These are phyloP conservation scores for Vanessa tameamea DNA, from an alignment of 1,140 invertebrate genomes.

Conservation along the genomic window DNA sequence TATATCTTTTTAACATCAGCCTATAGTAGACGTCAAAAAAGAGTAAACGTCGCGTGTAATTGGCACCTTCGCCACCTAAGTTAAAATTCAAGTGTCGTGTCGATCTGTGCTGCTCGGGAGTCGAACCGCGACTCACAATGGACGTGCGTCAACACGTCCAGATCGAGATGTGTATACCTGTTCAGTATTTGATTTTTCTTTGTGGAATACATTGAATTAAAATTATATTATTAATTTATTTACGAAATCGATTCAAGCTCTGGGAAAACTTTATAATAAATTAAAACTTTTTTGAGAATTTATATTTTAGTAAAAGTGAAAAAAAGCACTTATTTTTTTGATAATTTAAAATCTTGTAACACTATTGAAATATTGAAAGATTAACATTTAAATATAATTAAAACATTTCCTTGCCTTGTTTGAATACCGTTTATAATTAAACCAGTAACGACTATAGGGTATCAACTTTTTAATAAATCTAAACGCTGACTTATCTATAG, in stretches of 20 bases:
- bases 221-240: background rate
- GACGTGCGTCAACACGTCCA: constrained; percentile 44
- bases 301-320: too few species aligned
- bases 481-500: background rate
- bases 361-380: too few species aligned
- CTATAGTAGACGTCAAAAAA: constrained; percentile 7
- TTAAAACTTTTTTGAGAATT: too few species aligned
- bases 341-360: too few species aligned
- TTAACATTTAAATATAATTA: too few species aligned
- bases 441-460: background rate
- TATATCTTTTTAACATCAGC: background rate
- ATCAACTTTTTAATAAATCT: constrained; percentile 5
- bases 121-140: constrained; percentile 52
- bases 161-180: constrained; percentile 10
- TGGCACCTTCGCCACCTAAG: constrained; percentile 48
- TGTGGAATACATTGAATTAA: background rate
- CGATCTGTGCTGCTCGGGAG: constrained; percentile 35
- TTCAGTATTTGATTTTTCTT: background rate
- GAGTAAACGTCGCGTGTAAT: constrained; percentile 41
- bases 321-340: too few species aligned
- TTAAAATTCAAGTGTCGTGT: constrained; percentile 58
- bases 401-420: too few species aligned
- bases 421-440: too few species aligned
- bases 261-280: too few species aligned
- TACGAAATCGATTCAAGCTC: too few species aligned